Evolutionary conservation across 2,113 vertebrate species (phyloP).

Genomic region (Ailuropoda melanoleuca): DNA sequence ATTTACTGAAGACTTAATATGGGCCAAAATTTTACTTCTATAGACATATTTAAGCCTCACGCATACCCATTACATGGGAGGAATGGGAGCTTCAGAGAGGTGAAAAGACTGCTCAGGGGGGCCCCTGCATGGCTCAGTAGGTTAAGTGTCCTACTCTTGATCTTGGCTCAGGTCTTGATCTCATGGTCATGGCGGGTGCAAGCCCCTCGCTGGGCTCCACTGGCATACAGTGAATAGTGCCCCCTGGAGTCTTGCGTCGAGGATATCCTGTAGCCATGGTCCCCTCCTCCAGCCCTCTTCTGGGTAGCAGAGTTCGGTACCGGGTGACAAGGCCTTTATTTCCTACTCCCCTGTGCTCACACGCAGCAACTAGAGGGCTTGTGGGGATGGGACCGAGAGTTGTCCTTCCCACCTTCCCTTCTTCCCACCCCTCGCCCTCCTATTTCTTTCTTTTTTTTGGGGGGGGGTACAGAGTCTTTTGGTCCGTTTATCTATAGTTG

Average conservation of each 20-base stretch:
- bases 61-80: background rate
- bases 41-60: background rate
- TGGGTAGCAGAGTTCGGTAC: background rate
- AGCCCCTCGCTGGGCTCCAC: background rate
- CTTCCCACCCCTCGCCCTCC: background rate
- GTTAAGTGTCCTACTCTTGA: background rate
- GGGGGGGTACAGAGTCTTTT: background rate
- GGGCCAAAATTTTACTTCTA: background rate
- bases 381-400: background rate
- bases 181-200: background rate
- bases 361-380: background rate
- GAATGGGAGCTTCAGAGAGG: background rate
- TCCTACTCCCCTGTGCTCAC: background rate
- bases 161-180: background rate
- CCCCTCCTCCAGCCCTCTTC: fast-evolving
- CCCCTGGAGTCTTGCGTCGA: no score
- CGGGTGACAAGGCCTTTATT: background rate
- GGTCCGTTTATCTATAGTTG: background rate
- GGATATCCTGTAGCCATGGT: fast-evolving
- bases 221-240: fast-evolving
- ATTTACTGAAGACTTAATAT: background rate
- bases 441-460: background rate
- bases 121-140: background rate
- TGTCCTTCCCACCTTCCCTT: background rate
- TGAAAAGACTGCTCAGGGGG: background rate